Evolutionary conservation across 2,888 invertebrate genomes (phyloP), one percentile per base, ranked within the genome.

Genomic region (Abscondita cerata): DNA sequence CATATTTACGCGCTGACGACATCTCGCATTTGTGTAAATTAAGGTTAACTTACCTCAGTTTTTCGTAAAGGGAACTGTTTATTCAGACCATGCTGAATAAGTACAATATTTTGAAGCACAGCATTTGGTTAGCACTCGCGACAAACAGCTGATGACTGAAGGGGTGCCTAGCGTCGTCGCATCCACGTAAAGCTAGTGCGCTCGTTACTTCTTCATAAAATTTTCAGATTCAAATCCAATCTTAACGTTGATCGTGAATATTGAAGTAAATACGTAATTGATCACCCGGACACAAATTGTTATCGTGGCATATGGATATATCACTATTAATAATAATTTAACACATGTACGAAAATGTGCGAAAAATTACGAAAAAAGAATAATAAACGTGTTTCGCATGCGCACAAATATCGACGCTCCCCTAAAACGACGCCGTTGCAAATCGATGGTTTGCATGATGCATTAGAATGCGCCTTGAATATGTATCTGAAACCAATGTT

Each of bases 131-230:
- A 50, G 48, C 64, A 67, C 62, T 60, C 62, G 54, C 64, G 47
- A 56, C 61, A 38, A 67, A 62, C 67, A 67, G 67, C 67, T 67
- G 64, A 67, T 64, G 20, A 65, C 52, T 52, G 58, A 61, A 57
- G 55, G 64, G 64, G 58, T 65, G 61, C 51, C n/a, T 38, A 41
- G 60, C 50, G 57, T 48, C 56, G 57, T 44, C 31, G 48, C 18
- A 36, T 34, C 13, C 64, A 65, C 36, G 64, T 52, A 15, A 60
- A 62, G 64, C 57, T 55, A 47, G 52, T 33, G 33, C 55, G 33
- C 19, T 40, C 25, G 12, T 9, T 44, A 19, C 20, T 13, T 40
- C n/a, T 8, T 44, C 1, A 8, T 15, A 2, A 13, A 41, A 41
- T 2, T 12, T 41, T 12, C 2, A 41, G 13, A n/a, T 41, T 41